Evolutionary conservation across 2,888 invertebrate species (phyloP), one percentile per base, ranked within the genome.

Genomic region (Timandra comae): DNA sequence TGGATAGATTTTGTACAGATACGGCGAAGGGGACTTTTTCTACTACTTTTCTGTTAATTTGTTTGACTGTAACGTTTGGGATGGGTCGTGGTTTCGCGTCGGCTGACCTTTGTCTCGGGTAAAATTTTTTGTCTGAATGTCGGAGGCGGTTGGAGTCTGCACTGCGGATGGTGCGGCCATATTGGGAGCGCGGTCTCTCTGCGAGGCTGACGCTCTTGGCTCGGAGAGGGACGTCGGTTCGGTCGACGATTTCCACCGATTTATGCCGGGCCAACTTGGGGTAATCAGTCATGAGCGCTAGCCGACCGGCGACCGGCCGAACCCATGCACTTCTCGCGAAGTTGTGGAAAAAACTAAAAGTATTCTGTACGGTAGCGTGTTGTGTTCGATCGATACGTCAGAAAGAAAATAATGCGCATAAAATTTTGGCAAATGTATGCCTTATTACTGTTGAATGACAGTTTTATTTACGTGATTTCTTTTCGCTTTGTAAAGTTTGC

Each of bases 311-410:
- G 65, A 66, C 56, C 62, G 72, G 74, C 77, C 73, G 70, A 61
- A 63, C 64, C 61, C 56, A 52, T 64, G 62, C 74, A 69, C 70
- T 68, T 60, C 60, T 67, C 65, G 63, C 63, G 63, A 60, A 59
- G 71, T 64, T 58, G 63, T 66, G 56, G 67, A 71, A 79, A 81
- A 82, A 82, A 84, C 77, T 80, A 75, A 16, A n/a, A 6, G 79
- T 75, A 77, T 75, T 81, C 80, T n/a, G n/a, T 63, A 75, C 49
- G 53, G 63, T 81, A 45, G 81, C 82, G 82, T 84, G 82, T 63
- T 56, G 63, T 39, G 50, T 43, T 45, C 67, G 70, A 82, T 84
- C 84, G 81, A 82, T 82, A 53, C 56, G 57, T 63, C 60, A 54
- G 60, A 63, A 59, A 69, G 62, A 68, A 66, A 76, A 73, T 71